phyloP scores from a whole-genome alignment of 2,888 invertebrate species.

The Lasioglossum malachurum region DNA sequence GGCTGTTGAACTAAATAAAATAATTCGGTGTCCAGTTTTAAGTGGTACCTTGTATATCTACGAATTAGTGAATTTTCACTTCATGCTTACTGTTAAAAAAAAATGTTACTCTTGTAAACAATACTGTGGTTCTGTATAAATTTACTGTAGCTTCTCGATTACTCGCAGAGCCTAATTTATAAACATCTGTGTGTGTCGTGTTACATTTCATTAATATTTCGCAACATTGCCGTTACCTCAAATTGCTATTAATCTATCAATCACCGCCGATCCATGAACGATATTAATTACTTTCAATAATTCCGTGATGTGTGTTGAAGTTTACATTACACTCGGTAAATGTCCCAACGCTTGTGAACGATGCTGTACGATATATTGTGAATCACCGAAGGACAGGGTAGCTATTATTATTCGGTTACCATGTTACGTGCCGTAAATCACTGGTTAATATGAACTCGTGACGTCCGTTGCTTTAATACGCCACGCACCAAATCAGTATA shows the following conservation, averaged over 20 bases:
- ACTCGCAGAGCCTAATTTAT: not conserved
- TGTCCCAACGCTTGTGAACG: not conserved
- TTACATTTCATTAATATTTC: not conserved
- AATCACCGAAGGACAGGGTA: slow-evolving; percentile 22
- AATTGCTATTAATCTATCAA: not conserved
- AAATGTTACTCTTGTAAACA: not conserved
- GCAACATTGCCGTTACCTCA: not conserved
- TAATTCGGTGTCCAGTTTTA: not conserved
- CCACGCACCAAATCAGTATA: slow-evolving; percentile 46
- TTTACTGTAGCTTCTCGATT: not conserved
- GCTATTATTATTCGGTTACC: slow-evolving; percentile 18
- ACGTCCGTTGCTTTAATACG: slow-evolving; percentile 37
- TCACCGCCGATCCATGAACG: not conserved
- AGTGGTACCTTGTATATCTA: too few relatives aligned
- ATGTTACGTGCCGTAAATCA: slow-evolving; percentile 44
- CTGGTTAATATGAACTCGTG: slow-evolving; percentile 28
- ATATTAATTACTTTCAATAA: slow-evolving; percentile 11
- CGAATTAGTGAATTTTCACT: not conserved
- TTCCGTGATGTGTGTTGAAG: not conserved
- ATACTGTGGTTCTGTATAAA: not conserved
- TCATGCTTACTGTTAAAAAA: not conserved
- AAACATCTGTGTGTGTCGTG: not conserved
- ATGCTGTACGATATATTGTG: not conserved
- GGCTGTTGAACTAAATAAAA: not conserved
- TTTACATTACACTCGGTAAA: not conserved